phyloP scores from a whole-genome alignment of 1,140 invertebrate species.

The Musca vetustissima region DNA sequence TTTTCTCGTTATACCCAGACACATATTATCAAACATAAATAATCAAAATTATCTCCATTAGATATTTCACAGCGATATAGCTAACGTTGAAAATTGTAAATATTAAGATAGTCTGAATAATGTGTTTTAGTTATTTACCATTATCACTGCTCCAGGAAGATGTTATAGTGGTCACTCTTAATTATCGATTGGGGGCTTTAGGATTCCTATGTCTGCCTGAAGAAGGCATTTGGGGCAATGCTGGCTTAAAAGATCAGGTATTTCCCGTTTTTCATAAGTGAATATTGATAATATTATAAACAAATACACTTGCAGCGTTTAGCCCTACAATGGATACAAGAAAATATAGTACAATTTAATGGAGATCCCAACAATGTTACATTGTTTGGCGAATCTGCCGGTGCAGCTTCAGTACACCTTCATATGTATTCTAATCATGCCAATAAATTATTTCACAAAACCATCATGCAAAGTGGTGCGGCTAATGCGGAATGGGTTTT shows the following conservation, averaged over 20 bases:
- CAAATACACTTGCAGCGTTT: conserved; percentile 36
- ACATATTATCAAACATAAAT: too few species aligned
- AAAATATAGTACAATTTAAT: conserved; percentile 64
- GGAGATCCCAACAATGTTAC: conserved; percentile 63
- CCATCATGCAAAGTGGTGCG: conserved; percentile 56
- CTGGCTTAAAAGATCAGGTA: conserved; percentile 65
- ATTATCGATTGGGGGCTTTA: conserved; percentile 66
- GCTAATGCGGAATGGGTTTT: conserved; percentile 46
- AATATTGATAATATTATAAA: background rate
- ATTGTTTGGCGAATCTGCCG: conserved; percentile 60
- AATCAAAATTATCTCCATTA: conserved; percentile 59
- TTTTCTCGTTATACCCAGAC: too few species aligned
- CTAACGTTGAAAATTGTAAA: too few species aligned
- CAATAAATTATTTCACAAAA: conserved; percentile 54
- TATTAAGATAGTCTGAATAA: too few species aligned
- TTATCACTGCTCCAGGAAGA: conserved; percentile 62
- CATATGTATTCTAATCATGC: conserved; percentile 44
- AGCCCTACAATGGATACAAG: conserved; percentile 62
- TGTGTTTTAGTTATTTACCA: conserved; percentile 54
- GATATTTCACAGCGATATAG: too few species aligned
- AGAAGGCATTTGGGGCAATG: conserved; percentile 61
- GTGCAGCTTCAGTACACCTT: conserved; percentile 52
- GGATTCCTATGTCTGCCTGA: conserved; percentile 61
- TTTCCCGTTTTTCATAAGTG: conserved; percentile 57
- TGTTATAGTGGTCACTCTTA: conserved; percentile 66